Evolutionary conservation across 2,888 invertebrate species (phyloP), one percentile per base, ranked within the genome.

Genomic region (Pristionchus mayeri): DNA sequence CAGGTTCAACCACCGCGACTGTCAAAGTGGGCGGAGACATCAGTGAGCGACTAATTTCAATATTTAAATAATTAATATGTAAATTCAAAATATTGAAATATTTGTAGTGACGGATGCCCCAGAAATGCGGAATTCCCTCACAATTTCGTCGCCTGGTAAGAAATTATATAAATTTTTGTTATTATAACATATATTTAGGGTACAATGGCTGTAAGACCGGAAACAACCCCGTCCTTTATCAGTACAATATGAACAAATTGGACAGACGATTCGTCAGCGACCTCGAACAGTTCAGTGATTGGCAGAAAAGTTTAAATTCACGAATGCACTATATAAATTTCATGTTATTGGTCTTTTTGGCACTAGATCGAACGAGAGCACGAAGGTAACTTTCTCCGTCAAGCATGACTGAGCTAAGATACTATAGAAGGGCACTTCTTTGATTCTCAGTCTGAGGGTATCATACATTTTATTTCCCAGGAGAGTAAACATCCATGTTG

Each of bases 91-190:
- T 60, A 60, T 27, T 27, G 2, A 9, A 60, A 60, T n/a, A n/a
- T n/a, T 60, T 63, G 7, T 34, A 67, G 67, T 67, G 67, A 40
- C 40, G 9, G 67, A 67, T 4, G 16, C 30, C 13, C n/a, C 67
- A 7, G 67, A 67, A 3, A 34, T 3, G 21, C 67, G 37, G 6
- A 67, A 67, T 27, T 67, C 37, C 6, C 40, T 67, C 18, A 40
- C 67, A 18, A 67, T 67, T n/a, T 67, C 67, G 67, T 67, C 67
- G 7, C 67, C 67, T 0, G 67, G 67, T 67, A 67, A 54, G 54
- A 4, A 54, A 4, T 54, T 30, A 30, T 60, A 30, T 60, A 18
- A 30, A 27, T 60, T 54, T 54, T 57, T n/a, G 2, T 21, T 57
- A n/a, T 57, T 24, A 21, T 7, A 7, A 37, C 16, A 37, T 67